Conservation (phyloP, 2,797 vertebrate species). For the Euphonia xanthogaster region DNA sequence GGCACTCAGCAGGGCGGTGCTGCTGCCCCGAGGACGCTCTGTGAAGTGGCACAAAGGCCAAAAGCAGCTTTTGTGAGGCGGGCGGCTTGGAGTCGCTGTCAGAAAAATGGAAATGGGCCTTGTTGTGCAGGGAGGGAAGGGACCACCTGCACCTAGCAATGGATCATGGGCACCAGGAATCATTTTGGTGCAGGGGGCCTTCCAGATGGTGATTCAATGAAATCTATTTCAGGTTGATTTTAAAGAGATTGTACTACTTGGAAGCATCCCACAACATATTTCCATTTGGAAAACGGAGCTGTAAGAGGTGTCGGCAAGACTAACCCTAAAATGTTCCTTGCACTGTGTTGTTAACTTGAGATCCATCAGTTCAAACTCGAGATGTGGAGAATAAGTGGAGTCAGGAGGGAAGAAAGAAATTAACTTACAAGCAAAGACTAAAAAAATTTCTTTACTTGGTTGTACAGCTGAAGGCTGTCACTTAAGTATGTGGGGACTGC, state of each 20-base stretch:
- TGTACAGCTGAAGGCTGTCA: background rate
- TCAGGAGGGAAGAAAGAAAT: background rate
- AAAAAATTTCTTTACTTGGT: background rate
- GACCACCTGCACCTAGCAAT: fast-evolving
- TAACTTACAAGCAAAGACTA: background rate
- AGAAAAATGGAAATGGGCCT: background rate
- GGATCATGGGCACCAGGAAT: background rate
- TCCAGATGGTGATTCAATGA: background rate
- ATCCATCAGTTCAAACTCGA: background rate
- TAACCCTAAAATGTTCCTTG: background rate
- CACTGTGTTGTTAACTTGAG: background rate
- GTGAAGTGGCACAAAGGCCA: fast-evolving
- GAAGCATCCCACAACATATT: background rate
- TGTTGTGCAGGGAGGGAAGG: background rate
- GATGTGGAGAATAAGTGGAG: background rate
- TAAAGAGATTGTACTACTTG: background rate
- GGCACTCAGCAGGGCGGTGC: background rate
- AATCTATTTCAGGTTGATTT: background rate
- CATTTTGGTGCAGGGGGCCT: background rate
- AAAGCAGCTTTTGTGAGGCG: background rate
- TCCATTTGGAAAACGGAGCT: background rate
- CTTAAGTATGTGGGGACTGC: background rate
- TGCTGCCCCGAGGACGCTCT: fast-evolving
- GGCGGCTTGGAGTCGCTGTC: fast-evolving
- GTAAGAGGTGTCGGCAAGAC: background rate